Base-by-base conservation (phyloP, 2,888 invertebrate species). In the Luperina testacea region DNA sequence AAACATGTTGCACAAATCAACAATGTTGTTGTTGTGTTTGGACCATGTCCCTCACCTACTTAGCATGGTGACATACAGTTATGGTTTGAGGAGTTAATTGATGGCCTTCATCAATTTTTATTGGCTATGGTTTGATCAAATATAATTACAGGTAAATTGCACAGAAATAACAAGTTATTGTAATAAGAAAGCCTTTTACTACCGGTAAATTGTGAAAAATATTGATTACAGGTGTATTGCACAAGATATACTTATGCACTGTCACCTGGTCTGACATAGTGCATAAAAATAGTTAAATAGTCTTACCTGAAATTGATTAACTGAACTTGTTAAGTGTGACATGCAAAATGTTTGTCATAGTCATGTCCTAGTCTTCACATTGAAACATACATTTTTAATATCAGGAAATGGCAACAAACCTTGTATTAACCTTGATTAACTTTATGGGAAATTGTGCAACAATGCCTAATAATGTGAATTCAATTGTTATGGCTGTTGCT, bases 31-130 rank as follows among this genome's bases (percentile, higher is more conserved):
- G 42, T 51, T 57, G 15, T 75, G 15, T 15, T 68, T 7, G 0
- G 5, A n/a, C 53, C 59, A 72, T 85, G 67, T 17, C 57, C 38
- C n/a, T 83, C 69, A 72, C 80, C 64, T 74, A 75, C 45, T 65
- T 74, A 76, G 6, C 42, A 69, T 72, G 45, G 45, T 65, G 32
- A 15, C n/a, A 20, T 61, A 13, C 38, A 68, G 59, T 76, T 85
- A 59, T 59, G 57, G 17, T 17, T 71, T 32, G 3, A 51, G 51
- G 32, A 69, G 51, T 63, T 27, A 32, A 42, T 32, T 64, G 51
- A 59, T 72, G 8, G 8, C 57, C 9, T 64, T 72, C 32, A 71
- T 27, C 15, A 38, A 45, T 11, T 72, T 57, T 38, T 5, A 6
- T 2, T 45, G 8, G 13, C 24, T 20, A 77, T 57, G 15, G 32